Conservation (phyloP, 37 sponge, comb jelly and placozoan genomes). For the Oscarella lobularis region DNA sequence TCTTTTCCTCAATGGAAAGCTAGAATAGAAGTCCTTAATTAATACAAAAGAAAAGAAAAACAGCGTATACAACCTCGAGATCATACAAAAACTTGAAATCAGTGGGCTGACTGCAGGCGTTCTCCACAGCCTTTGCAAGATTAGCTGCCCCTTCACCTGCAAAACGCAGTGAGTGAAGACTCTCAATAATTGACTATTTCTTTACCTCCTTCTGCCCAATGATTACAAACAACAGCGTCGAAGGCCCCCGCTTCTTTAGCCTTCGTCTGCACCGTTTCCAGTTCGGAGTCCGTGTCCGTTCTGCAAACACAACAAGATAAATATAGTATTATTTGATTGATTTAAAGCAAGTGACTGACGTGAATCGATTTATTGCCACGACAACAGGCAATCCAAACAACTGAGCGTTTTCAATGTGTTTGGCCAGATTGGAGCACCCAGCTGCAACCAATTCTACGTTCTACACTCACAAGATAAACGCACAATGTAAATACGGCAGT, state of each 20-base stretch:
- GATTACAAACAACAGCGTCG: conserved; percentile 74
- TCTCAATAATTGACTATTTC: conserved; percentile 57
- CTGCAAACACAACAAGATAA: no score
- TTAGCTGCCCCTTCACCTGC: conserved; percentile 58
- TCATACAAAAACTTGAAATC: conserved; percentile 78
- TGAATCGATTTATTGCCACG: conserved; percentile 78
- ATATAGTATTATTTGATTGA: not conserved
- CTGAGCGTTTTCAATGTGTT: conserved; percentile 87
- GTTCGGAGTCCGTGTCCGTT: conserved; percentile 63
- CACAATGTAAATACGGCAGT: not conserved
- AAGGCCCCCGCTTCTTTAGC: conserved; percentile 62
- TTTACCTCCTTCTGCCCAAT: conserved; percentile 93
- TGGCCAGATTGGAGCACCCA: conserved; percentile 71
- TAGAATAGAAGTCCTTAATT: conserved; percentile 4
- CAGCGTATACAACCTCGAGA: conserved; percentile 5
- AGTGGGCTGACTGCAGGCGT: conserved; percentile 45
- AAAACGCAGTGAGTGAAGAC: no score
- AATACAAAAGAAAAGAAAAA: conserved; percentile 8
- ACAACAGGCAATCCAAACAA: conserved; percentile 89
- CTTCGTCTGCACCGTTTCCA: conserved; percentile 56
- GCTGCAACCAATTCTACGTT: conserved; percentile 45
- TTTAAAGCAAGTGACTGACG: not conserved
- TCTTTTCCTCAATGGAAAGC: conserved; percentile 64
- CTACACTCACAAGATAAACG: conserved; percentile 11
- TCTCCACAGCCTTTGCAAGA: conserved; percentile 81